Evolutionary conservation across 2,888 invertebrate genomes (phyloP).

Genomic region (Allacma fusca): DNA sequence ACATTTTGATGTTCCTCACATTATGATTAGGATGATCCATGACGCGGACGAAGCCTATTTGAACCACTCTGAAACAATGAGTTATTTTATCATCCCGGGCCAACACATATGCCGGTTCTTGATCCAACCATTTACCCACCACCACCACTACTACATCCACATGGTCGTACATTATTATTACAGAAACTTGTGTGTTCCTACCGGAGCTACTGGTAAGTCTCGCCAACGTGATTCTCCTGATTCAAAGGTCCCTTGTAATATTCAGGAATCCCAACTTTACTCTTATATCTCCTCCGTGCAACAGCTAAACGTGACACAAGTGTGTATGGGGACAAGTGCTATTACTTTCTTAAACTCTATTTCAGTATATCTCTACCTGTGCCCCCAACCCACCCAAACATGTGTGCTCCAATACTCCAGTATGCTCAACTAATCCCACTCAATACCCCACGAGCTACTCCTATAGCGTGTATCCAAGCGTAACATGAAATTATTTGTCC

Average conservation of each 20-base stretch:
- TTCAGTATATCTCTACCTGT: neutral
- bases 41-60: slow-evolving; percentile 28
- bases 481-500: slow-evolving; percentile 41
- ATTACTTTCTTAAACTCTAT: neutral
- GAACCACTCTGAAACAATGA: slow-evolving; percentile 23
- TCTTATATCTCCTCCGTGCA: neutral
- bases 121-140: neutral
- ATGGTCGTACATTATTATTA: neutral
- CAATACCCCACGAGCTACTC: neutral
- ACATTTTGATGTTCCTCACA: slow-evolving; percentile 23
- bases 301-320: neutral
- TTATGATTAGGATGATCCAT: slow-evolving; percentile 37
- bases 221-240: neutral
- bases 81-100: slow-evolving; percentile 10
- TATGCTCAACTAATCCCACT: neutral
- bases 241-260: neutral
- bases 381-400: too few species aligned
- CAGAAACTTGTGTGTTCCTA: neutral
- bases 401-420: too few species aligned
- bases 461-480: neutral
- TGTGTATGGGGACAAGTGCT: neutral
- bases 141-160: neutral
- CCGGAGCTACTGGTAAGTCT: neutral
- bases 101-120: neutral
- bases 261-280: neutral